phyloP scores from a whole-genome alignment of 2,113 vertebrate genomes.

The Apeltes quadracus region DNA sequence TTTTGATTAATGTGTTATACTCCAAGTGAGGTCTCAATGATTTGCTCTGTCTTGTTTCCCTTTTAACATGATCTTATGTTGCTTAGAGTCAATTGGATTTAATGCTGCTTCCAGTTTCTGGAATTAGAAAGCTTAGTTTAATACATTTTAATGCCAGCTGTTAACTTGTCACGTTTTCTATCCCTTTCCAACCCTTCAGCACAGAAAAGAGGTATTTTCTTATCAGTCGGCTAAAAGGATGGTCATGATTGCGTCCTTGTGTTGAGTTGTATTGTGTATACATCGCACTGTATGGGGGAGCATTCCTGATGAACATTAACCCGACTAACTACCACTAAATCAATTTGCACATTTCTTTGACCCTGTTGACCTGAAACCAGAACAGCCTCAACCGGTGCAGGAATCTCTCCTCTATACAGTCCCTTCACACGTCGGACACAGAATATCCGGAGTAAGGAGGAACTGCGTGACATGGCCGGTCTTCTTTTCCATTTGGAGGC shows the following conservation, averaged over 20 bases:
- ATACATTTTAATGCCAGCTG: constrained; percentile 27
- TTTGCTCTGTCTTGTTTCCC: constrained; percentile 1
- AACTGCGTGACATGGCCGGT: constrained; percentile 85
- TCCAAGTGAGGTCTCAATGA: constrained; percentile 1
- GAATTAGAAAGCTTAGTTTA: not conserved
- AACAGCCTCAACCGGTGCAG: constrained; percentile 67
- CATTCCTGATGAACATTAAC: constrained; percentile 78
- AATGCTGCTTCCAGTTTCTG: not conserved
- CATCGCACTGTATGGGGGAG: constrained; percentile 78
- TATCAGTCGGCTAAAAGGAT: constrained; percentile 52
- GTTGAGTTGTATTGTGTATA: constrained; percentile 76
- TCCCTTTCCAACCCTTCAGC: constrained; percentile 90
- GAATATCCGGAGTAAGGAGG: constrained; percentile 78
- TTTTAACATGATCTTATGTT: not conserved
- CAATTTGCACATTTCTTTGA: not conserved
- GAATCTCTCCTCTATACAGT: constrained; percentile 83
- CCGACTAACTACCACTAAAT: constrained; percentile 7
- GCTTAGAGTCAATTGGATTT: not conserved
- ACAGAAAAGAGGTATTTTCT: constrained; percentile 92
- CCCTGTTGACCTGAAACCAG: not conserved
- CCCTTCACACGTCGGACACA: constrained; percentile 52
- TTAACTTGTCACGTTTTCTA: constrained; percentile 60
- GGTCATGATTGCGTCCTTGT: constrained; percentile 58
- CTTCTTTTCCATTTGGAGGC: constrained; percentile 69
- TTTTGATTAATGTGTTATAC: not conserved